These are phyloP conservation scores for Acromyrmex echinatior DNA, from an alignment of 1,140 invertebrate species.

Conservation along the genomic window DNA sequence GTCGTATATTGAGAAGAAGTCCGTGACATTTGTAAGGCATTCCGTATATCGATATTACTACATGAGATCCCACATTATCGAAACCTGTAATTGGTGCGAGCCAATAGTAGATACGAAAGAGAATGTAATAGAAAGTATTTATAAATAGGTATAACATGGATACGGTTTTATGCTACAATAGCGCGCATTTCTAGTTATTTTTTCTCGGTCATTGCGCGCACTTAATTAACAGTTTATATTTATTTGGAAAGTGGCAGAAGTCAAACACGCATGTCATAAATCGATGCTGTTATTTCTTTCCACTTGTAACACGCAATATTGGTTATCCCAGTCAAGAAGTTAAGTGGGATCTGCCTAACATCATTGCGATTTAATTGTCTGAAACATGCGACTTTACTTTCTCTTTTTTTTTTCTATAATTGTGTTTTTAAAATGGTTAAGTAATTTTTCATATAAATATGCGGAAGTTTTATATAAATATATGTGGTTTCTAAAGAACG, in stretches of 20 bases:
- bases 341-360: neutral
- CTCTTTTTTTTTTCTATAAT: neutral
- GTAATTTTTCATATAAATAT: neutral
- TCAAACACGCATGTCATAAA: neutral
- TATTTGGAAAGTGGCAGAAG: constrained; percentile 42
- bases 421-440: neutral
- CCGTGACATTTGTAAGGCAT: neutral
- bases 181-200: neutral
- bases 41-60: neutral
- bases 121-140: constrained; percentile 50
- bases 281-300: neutral
- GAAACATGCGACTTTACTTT: neutral
- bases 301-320: neutral
- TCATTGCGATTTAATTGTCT: neutral
- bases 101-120: neutral
- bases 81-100: constrained; percentile 22
- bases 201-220: neutral
- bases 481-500: neutral
- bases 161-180: constrained; percentile 18
- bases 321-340: neutral
- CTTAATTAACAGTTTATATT: constrained; percentile 31
- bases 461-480: neutral
- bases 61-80: constrained; percentile 18
- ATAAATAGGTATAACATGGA: constrained; percentile 9
- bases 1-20: neutral